Percentiles rank a stretch among this genome's conserved stretches.
Conservation (phyloP, 2,113 vertebrate species). For the Hymenochirus boettgeri region DNA sequence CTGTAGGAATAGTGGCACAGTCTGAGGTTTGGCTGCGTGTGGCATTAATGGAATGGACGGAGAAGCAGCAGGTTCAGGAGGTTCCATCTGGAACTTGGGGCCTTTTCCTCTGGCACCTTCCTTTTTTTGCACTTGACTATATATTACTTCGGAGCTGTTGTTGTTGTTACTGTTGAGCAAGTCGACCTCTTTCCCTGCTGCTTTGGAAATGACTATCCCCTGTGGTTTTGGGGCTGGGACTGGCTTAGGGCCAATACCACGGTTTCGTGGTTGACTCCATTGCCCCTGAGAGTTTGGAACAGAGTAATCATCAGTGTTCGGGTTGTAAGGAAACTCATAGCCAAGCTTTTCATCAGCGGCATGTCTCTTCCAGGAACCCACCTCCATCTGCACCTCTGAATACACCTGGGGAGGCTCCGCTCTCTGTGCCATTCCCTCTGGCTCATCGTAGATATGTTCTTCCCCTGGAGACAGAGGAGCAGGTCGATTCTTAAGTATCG, state of each 20-base stretch:
- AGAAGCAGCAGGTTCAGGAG: background rate
- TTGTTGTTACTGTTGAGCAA: conserved; percentile 57
- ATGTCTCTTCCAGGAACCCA: conserved; percentile 65
- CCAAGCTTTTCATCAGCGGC: conserved; percentile 50
- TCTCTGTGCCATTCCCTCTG: conserved; percentile 65
- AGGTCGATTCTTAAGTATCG: conserved; percentile 31
- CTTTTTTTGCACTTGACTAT: conserved; percentile 74
- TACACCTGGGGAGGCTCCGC: conserved; percentile 49
- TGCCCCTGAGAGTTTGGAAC: conserved; percentile 51
- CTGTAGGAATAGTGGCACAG: background rate
- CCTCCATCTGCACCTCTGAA: conserved; percentile 65
- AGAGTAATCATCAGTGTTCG: conserved; percentile 60
- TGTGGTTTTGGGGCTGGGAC: conserved; percentile 76
- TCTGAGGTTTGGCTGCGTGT: conserved; percentile 30
- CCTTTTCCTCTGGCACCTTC: background rate
- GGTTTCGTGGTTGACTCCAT: conserved; percentile 34
- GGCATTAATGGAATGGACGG: background rate
- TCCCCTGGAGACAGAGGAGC: conserved; percentile 10
- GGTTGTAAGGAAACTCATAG: conserved; percentile 65
- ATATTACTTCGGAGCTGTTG: conserved; percentile 58
- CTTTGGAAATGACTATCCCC: conserved; percentile 49
- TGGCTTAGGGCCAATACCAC: conserved; percentile 65
- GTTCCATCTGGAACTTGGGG: background rate
- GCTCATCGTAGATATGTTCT: conserved; percentile 93
- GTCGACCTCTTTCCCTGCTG: conserved; percentile 47